Percentiles rank a stretch among this genome's conserved stretches.
phyloP scores from a whole-genome alignment of 2,888 invertebrate genomes.

The Drosophila algonquin region DNA sequence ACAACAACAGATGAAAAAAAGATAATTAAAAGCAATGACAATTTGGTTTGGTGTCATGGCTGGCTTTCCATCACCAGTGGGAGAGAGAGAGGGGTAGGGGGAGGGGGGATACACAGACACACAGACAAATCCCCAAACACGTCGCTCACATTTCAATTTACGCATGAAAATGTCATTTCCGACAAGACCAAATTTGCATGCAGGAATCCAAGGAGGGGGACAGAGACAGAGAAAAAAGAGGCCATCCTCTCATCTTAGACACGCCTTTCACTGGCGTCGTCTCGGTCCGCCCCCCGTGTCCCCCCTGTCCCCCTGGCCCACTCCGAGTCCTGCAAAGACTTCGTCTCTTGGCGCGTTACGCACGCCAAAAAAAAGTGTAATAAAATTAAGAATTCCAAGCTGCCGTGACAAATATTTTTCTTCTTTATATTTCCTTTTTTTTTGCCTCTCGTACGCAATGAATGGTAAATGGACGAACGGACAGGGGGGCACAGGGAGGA shows the following conservation, averaged over 20 bases:
- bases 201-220: constrained; percentile 55
- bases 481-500: constrained; percentile 10
- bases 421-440: constrained; percentile 39
- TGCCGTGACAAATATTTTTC: constrained; percentile 80
- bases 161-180: constrained; percentile 81
- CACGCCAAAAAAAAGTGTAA: constrained; percentile 74
- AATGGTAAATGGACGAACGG: constrained; percentile 45
- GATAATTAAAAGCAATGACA: constrained; percentile 76
- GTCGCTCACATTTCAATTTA: constrained; percentile 82
- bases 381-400: constrained; percentile 82
- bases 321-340: constrained; percentile 28
- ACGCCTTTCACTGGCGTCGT: constrained; percentile 13
- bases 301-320: constrained; percentile 2
- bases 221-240: constrained; percentile 16
- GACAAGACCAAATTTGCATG: constrained; percentile 75
- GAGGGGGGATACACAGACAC: background rate
- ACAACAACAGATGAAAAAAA: constrained; percentile 57
- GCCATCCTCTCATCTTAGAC: constrained; percentile 38
- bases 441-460: constrained; percentile 47
- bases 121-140: constrained; percentile 74
- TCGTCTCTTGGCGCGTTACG: constrained; percentile 58
- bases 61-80: background rate
- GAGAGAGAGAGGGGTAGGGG: background rate
- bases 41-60: constrained; percentile 46
- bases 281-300: background rate